Evolutionary conservation across 2,113 vertebrate species (phyloP), one percentile per base, ranked within the genome.

Genomic region (Leuciscus idus): DNA sequence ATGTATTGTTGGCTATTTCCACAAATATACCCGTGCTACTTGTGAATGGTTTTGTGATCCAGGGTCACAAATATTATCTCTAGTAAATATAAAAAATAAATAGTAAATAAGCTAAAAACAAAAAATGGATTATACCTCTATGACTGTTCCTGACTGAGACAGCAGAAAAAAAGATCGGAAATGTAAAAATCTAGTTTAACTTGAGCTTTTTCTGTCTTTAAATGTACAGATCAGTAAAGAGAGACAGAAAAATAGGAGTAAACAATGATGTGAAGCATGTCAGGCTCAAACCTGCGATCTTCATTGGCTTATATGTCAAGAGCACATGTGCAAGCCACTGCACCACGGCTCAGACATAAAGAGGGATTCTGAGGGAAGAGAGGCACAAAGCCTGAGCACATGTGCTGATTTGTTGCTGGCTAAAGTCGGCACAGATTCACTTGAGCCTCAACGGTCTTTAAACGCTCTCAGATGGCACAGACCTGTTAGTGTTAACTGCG

Each of bases 401-500:
- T 61, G 64, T 86, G 83, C 59, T 30, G 52, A 86, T 61, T 48
- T 82, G 73, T 83, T 59, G 43, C 81, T 87, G 50, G 77, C 28
- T 17, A 43, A 68, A 81, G 61, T 84, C 48, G 26, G 89, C 84
- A 83, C 72, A 76, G 81, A 81, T 81, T 77, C 86, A 84, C 83
- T 86, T 83, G 87, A 91, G 88, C 43, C 75, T 87, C 87, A 85
- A 84, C 85, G 85, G 84, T 81, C 87, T 91, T 74, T 91, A 92
- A 93, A 92, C 77, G 87, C 89, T 92, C 90, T 90, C 89, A 92
- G 91, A 91, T 92, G 91, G 90, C 64, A 84, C 87, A 85, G 92
- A 91, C 52, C 82, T 86, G 87, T 89, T 86, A 90, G 75, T 86
- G 91, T 85, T 93, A 92, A 92, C 84, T 81, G 87, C 87, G 87